These are phyloP conservation scores for Parnassius orleans DNA, from an alignment of 2,888 invertebrate species.

Conservation along the genomic window DNA sequence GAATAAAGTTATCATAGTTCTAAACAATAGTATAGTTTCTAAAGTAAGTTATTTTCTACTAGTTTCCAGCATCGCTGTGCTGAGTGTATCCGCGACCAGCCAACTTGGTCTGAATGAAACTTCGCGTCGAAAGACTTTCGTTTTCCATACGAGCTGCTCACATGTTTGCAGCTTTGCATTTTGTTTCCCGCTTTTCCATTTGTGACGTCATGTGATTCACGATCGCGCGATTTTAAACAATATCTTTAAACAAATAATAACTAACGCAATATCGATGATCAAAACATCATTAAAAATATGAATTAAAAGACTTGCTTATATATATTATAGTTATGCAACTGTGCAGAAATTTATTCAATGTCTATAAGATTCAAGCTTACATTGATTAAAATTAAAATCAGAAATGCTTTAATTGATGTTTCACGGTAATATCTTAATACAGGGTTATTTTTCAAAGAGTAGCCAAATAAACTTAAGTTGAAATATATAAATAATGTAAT, in stretches of 20 bases:
- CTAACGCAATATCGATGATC: no score
- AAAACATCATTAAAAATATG: no score
- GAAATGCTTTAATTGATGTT: no score
- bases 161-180: conserved; percentile 73
- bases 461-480: no score
- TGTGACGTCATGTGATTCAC: conserved; percentile 69
- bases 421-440: no score
- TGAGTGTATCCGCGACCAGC: conserved; percentile 52
- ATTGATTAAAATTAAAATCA: no score
- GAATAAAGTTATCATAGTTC: not conserved
- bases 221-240: conserved; percentile 26
- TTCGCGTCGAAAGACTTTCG: conserved; percentile 71
- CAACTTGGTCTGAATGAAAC: conserved; percentile 77
- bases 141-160: conserved; percentile 78
- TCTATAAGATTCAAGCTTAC: no score
- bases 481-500: no score
- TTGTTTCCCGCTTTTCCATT: conserved; percentile 74
- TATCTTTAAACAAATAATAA: not conserved
- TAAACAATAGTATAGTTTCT: not conserved
- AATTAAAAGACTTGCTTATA: no score
- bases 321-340: no score
- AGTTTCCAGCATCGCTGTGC: conserved; percentile 33
- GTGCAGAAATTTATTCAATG: no score
- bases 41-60: conserved; percentile 38
- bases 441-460: no score